Percentiles rank a stretch among this genome's conserved stretches.
Evolutionary conservation across 2,113 vertebrate species (phyloP).

Genomic region (Meriones unguiculatus): DNA sequence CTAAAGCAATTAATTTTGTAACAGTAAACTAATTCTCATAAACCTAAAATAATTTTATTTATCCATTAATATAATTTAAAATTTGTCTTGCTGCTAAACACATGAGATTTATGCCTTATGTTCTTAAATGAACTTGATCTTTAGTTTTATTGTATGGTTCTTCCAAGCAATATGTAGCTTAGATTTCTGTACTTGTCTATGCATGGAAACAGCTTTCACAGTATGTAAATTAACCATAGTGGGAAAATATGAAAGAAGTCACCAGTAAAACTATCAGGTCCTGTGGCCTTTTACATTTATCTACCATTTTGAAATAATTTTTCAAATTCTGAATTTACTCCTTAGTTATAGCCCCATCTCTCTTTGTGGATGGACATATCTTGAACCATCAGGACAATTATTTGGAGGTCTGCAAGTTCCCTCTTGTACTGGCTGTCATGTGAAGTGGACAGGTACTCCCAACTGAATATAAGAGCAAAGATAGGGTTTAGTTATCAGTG

Average conservation of each 20-base stretch:
- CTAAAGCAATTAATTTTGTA: conserved; percentile 2
- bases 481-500: not conserved
- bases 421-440: not conserved
- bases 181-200: not conserved
- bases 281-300: not conserved
- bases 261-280: conserved; percentile 34
- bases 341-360: not conserved
- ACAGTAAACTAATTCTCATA: not conserved
- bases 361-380: not conserved
- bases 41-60: not conserved
- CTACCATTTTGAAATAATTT: not conserved
- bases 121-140: not conserved
- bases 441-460: not conserved
- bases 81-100: not conserved
- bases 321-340: not conserved
- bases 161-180: not conserved
- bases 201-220: not conserved
- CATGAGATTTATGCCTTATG: not conserved
- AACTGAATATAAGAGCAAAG: not conserved
- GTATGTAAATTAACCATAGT: not conserved
- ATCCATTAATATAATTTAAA: not conserved
- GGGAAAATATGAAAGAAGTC: conserved; percentile 41
- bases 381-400: not conserved
- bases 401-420: not conserved
- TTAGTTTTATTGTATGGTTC: not conserved